Evolutionary conservation across 2,113 vertebrate species (phyloP).

Genomic region (Poeciliopsis occidentalis): DNA sequence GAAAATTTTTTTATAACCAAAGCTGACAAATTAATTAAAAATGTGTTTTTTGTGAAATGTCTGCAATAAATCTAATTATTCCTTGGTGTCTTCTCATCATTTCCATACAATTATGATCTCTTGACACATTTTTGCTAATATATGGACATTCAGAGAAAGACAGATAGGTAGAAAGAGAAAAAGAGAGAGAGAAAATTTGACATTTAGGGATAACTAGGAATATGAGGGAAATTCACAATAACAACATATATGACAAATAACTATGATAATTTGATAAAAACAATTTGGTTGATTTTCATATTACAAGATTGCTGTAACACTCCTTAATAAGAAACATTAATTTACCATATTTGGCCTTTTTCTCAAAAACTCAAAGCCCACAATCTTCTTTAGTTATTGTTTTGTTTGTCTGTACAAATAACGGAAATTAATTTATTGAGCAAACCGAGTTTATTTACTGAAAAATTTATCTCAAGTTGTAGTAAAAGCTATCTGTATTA

Average conservation of each 20-base stretch:
- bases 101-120: not conserved
- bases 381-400: not conserved
- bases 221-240: no score
- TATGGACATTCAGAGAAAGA: no score
- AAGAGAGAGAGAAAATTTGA: no score
- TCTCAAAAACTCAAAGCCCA: not conserved
- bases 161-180: no score
- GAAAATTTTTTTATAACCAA: constrained; percentile 18
- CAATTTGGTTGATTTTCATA: no score
- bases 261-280: no score
- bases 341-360: not conserved
- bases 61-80: constrained; percentile 69
- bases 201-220: no score
- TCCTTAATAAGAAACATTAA: not conserved
- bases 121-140: no score
- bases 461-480: no score
- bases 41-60: constrained; percentile 22
- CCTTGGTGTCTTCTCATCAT: constrained; percentile 64
- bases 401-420: not conserved
- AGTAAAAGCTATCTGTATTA: no score
- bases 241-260: no score
- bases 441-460: no score
- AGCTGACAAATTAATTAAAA: not conserved
- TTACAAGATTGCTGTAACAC: not conserved
- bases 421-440: not conserved